Evolutionary conservation across 1,140 invertebrate genomes (phyloP), one percentile per base, ranked within the genome.

Genomic region (Neodiprion virginianus): DNA sequence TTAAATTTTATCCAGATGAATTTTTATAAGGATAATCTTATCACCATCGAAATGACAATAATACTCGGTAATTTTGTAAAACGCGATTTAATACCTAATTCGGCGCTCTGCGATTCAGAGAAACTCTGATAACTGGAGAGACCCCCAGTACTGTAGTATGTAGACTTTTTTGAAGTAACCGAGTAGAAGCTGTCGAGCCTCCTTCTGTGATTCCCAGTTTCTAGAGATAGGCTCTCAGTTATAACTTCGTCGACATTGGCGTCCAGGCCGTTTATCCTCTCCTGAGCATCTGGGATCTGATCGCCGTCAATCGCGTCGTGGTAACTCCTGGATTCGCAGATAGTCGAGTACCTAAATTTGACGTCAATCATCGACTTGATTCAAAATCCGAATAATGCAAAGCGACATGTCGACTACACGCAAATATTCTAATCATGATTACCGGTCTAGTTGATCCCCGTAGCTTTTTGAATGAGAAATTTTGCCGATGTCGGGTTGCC

Each of bases 151-250:
- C 94, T 95, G 83, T 92, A 95, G 81, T 95, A 96, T 10, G 93
- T 92, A 76, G 94, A 95, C 69, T 91, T 90, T 23, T 91, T 89
- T 0, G 94, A 95, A 71, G 92, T 92, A 0, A 93, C 92, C 0
- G 94, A 95, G 80, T 95, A 93, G 91, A 94, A 95, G 72, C 94
- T 95, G 83, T 95, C 94, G 11, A 94, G 89, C 72, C 94, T 88
- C 47, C 90, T 91, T 11, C 94, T 88, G 65, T 79, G 77, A 4
- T 78, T 76, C 48, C 85, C 86, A 0, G 88, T 89, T 78, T 89
- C 88, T 28, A 89, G 76, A 4, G 83, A 78, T 28, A 89, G 53
- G 48, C 81, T 83, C 28, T 89, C 87, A 0, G 80, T 81, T 72
- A 85, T 83, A 7, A 88, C 70, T 67, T 87, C 83, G 67, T 78